phyloP scores from a whole-genome alignment of 2,113 vertebrate species.

The Aphelocoma coerulescens region DNA sequence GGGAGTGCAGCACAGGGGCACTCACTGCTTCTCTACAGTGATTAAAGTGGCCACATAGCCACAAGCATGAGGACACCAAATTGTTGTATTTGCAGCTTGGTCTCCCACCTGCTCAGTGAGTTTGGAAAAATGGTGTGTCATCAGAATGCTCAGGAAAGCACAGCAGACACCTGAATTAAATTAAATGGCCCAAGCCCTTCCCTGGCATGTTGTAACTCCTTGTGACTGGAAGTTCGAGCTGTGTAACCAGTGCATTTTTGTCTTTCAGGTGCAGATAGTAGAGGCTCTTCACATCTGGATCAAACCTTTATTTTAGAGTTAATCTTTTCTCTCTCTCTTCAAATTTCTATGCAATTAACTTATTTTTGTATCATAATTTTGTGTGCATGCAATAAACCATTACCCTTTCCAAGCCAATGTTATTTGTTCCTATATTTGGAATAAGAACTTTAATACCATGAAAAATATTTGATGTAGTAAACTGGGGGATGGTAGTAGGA shows the following conservation, averaged over 20 bases:
- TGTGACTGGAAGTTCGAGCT: not conserved
- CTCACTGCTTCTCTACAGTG: fast-evolving
- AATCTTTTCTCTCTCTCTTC: not conserved
- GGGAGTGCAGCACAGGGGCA: not conserved
- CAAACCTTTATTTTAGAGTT: not conserved
- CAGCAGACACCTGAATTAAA: not conserved
- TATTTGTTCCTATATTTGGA: not conserved
- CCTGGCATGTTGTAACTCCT: not conserved
- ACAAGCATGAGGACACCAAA: not conserved
- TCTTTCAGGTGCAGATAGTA: constrained; percentile 49
- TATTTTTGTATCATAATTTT: not conserved
- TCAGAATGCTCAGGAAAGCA: not conserved
- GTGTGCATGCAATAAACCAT: not conserved
- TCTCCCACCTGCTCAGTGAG: not conserved
- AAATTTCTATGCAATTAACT: not conserved
- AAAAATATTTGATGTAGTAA: not conserved
- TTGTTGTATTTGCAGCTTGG: not conserved
- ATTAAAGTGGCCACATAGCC: not conserved
- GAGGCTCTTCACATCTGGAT: not conserved
- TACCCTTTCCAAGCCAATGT: not conserved
- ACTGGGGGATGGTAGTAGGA: not conserved
- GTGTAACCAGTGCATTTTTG: not conserved
- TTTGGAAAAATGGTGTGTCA: not conserved
- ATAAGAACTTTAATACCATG: not conserved
- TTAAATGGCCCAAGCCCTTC: not conserved